Conservation (phyloP, 2,888 invertebrate genomes). For the Cyaniris semiargus region DNA sequence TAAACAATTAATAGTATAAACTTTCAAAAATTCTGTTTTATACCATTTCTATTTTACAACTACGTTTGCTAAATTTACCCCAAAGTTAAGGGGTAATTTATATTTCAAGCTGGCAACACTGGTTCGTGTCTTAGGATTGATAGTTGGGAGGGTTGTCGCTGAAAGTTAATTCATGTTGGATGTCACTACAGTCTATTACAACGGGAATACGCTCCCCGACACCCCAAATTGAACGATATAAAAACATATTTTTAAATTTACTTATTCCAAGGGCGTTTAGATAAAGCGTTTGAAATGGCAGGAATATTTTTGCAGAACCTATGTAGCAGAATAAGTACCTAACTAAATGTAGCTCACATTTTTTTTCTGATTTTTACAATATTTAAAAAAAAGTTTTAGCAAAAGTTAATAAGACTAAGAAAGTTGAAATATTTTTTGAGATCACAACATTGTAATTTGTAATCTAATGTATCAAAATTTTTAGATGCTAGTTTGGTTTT, state of each 20-base stretch:
- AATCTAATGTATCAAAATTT: no score
- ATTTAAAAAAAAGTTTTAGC: no score
- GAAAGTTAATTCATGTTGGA: conserved; percentile 78
- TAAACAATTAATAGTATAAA: background rate
- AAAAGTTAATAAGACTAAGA: no score
- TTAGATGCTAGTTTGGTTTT: no score
- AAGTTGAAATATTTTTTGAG: no score
- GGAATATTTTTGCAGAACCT: background rate
- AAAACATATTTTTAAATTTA: conserved; percentile 11
- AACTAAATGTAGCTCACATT: background rate
- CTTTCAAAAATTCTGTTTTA: background rate
- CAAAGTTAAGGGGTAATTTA: background rate
- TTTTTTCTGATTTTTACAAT: no score
- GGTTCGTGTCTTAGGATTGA: conserved; percentile 69
- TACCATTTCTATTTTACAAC: no score
- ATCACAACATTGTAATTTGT: no score
- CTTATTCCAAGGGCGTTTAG: background rate
- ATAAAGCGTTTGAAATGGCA: background rate
- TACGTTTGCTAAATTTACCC: no score
- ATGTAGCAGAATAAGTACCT: background rate
- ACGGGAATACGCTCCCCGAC: conserved; percentile 57
- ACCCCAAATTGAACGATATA: conserved; percentile 44
- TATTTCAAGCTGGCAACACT: background rate
- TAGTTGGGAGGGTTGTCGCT: conserved; percentile 65
- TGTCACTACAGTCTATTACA: conserved; percentile 73